Percentiles rank a stretch among this genome's conserved stretches.
phyloP scores from a whole-genome alignment of 2,797 vertebrate genomes.

The Lithobates sylvaticus region DNA sequence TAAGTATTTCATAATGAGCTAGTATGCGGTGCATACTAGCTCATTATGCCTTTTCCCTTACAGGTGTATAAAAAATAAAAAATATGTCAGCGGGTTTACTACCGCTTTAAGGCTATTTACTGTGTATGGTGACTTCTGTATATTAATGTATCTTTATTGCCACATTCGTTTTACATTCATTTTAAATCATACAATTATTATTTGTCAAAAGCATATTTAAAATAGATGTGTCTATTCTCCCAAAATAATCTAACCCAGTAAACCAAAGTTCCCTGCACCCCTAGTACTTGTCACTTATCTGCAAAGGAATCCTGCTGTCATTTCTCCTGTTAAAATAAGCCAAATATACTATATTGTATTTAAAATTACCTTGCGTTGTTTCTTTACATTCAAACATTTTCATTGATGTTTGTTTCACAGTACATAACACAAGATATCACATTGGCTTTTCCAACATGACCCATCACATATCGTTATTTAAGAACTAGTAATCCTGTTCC shows the following conservation, averaged over 20 bases:
- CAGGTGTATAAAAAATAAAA: too few species aligned
- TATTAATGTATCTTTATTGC: neutral
- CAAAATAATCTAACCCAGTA: too few species aligned
- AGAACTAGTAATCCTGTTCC: conserved; percentile 22
- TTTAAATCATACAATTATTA: neutral
- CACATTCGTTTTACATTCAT: too few species aligned
- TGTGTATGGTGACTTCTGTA: too few species aligned
- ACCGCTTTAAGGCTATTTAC: neutral
- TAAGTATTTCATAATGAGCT: too few species aligned
- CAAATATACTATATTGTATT: neutral
- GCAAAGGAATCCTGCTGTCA: too few species aligned
- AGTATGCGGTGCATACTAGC: too few species aligned
- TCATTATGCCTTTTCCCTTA: too few species aligned
- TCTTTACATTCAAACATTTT: neutral
- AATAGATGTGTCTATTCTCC: neutral
- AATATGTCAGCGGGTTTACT: too few species aligned
- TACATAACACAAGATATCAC: conserved; percentile 1
- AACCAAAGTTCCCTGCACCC: too few species aligned
- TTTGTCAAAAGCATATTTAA: neutral
- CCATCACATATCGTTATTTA: conserved; percentile 14
- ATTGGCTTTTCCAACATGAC: conserved; percentile 11
- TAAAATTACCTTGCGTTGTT: too few species aligned
- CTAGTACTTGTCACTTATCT: too few species aligned
- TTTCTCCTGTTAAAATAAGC: neutral
- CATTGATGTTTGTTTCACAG: neutral